A percentile compares a stretch with the other conserved stretches of the same genome.
Evolutionary conservation across 2,113 vertebrate species (phyloP).

Genomic region (Craseonycteris thonglongyai): DNA sequence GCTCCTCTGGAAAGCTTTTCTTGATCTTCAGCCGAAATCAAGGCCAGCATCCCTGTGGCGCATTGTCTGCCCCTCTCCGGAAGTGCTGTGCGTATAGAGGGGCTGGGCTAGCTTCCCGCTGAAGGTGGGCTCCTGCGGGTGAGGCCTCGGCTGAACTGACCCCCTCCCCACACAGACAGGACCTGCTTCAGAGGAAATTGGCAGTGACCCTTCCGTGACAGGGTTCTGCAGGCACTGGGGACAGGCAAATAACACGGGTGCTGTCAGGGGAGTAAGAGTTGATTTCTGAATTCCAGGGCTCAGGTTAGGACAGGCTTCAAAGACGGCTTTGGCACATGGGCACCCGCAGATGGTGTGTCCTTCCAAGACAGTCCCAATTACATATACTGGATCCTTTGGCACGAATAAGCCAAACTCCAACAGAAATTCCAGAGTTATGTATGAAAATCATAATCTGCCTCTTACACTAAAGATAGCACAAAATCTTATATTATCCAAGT

Average conservation of each 20-base stretch:
- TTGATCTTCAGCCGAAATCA: background rate
- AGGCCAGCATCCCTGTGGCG: background rate
- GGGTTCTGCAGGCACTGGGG: background rate
- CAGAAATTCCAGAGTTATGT: background rate
- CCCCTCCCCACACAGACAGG: background rate
- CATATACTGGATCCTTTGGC: background rate
- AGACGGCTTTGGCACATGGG: background rate
- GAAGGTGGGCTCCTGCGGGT: background rate
- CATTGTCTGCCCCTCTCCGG: background rate
- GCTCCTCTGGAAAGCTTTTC: background rate
- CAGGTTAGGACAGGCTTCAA: background rate
- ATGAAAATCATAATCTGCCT: background rate
- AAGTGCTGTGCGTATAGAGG: background rate
- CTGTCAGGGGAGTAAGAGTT: background rate
- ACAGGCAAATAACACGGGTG: background rate
- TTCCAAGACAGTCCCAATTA: background rate
- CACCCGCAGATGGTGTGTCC: background rate
- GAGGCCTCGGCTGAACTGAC: background rate
- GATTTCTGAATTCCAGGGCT: background rate
- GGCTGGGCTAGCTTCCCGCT: background rate
- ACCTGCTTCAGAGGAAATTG: background rate
- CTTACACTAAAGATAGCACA: background rate
- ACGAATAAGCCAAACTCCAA: background rate
- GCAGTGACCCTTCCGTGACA: background rate
- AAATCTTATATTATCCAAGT: background rate